Evolutionary conservation across 2,888 invertebrate genomes (phyloP).

Genomic region (Tanypteryx hageni): DNA sequence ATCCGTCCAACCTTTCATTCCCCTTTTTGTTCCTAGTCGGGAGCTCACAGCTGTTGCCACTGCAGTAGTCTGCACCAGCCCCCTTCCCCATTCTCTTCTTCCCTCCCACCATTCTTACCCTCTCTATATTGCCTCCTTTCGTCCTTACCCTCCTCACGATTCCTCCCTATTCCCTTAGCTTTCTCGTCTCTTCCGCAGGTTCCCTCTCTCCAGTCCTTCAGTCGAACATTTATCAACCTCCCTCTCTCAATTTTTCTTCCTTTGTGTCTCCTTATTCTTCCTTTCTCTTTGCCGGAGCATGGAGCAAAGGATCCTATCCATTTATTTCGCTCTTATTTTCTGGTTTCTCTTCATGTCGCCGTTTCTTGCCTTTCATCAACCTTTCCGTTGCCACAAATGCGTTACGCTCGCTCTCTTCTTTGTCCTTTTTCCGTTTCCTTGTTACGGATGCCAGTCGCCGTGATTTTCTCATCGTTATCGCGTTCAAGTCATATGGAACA

Average conservation of each 20-base stretch:
- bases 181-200: too few species aligned
- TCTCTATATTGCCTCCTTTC: neutral
- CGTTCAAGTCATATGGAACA: too few species aligned
- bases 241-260: slow-evolving; percentile 2
- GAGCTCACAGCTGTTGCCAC: neutral
- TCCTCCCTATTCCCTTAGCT: neutral
- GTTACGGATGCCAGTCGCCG: too few species aligned
- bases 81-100: neutral
- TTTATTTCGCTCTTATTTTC: neutral
- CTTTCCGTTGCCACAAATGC: neutral
- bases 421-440: too few species aligned
- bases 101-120: neutral
- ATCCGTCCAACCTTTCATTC: neutral
- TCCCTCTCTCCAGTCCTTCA: neutral
- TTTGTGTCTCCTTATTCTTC: slow-evolving; percentile 10
- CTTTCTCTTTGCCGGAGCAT: neutral
- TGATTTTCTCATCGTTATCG: too few species aligned
- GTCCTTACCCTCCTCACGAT: neutral
- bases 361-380: neutral
- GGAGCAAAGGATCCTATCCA: neutral
- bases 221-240: slow-evolving; percentile 24
- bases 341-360: neutral
- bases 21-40: neutral
- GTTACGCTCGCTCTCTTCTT: too few species aligned
- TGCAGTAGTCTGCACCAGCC: slow-evolving; percentile 1